Conservation (phyloP, 2,797 vertebrate species). For the Pseudochaenichthys georgianus region DNA sequence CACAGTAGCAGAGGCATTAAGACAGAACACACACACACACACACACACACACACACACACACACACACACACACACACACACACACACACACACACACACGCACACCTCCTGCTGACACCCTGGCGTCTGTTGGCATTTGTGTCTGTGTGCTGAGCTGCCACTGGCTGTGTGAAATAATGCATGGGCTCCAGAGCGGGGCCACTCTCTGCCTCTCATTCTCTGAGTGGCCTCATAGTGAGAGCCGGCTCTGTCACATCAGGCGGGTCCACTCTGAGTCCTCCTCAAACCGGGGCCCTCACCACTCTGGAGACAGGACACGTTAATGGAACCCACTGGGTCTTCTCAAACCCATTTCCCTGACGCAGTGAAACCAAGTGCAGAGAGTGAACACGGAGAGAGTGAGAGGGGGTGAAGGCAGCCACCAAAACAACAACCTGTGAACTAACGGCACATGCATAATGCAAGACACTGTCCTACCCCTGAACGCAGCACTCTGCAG, state of each 20-base stretch:
- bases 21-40: no score
- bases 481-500: constrained; percentile 57
- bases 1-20: constrained; percentile 22
- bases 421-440: constrained; percentile 66
- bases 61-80: background rate
- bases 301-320: constrained; percentile 39
- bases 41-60: background rate
- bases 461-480: constrained; percentile 69
- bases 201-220: constrained; percentile 58
- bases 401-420: constrained; percentile 42
- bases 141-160: constrained; percentile 68
- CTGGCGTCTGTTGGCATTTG: constrained; percentile 67
- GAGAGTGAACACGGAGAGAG: constrained; percentile 3
- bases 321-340: constrained; percentile 65
- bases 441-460: constrained; percentile 76
- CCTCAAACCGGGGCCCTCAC: constrained; percentile 32
- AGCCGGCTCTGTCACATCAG: constrained; percentile 62
- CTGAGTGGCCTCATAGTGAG: constrained; percentile 61
- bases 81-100: constrained; percentile 9
- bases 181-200: constrained; percentile 69
- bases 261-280: constrained; percentile 38
- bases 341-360: constrained; percentile 41
- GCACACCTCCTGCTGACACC: constrained; percentile 61
- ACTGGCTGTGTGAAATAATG: constrained; percentile 84
- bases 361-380: constrained; percentile 9